A percentile compares a stretch with the other conserved stretches of the same genome.
These are phyloP conservation scores for Tursiops truncatus DNA, from an alignment of 2,113 vertebrate genomes.

Conservation along the genomic window DNA sequence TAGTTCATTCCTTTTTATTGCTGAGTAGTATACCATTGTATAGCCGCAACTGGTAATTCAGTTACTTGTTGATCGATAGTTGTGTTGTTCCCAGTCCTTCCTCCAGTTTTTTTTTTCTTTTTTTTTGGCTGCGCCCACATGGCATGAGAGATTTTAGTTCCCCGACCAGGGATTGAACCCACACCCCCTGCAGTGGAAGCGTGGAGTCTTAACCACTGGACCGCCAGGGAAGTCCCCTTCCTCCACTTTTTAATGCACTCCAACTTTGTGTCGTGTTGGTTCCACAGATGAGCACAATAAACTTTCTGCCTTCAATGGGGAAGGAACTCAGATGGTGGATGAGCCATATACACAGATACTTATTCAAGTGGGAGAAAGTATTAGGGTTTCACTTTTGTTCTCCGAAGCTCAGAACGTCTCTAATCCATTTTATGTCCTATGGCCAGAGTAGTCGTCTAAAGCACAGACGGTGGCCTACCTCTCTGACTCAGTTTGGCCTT, in stretches of 20 bases:
- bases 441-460: background rate
- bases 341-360: background rate
- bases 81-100: background rate
- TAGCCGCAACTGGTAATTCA: background rate
- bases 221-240: background rate
- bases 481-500: background rate
- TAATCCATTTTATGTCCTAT: background rate
- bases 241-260: background rate
- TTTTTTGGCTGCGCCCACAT: background rate
- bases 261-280: background rate
- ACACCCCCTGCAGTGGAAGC: background rate
- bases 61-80: background rate
- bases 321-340: background rate
- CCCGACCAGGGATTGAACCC: background rate
- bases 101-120: background rate
- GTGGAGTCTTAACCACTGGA: background rate
- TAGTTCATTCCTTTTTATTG: background rate
- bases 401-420: background rate
- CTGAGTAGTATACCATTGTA: background rate
- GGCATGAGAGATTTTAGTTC: background rate
- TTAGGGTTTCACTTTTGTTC: background rate
- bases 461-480: background rate
- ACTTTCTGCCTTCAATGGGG: background rate
- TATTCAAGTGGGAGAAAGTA: background rate
- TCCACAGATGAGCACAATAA: background rate